Evolutionary conservation across 1,140 invertebrate species (phyloP).

Genomic region (Microplitis demolitor): DNA sequence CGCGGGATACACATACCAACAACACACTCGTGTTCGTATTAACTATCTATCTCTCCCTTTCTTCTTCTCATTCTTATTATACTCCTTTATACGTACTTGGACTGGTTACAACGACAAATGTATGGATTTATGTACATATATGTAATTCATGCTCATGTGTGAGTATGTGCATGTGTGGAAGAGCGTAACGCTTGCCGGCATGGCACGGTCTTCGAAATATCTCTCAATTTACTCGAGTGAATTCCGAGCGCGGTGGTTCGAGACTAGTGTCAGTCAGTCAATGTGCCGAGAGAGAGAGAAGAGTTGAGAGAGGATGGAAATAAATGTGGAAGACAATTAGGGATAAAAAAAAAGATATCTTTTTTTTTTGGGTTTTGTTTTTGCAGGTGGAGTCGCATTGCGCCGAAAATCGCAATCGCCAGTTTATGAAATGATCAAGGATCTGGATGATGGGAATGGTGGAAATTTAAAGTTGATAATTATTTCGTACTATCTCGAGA

Average conservation of each 20-base stretch:
- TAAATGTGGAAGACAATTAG: neutral
- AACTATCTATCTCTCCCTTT: neutral
- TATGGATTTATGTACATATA: neutral
- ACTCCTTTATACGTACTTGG: neutral
- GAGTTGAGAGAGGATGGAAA: neutral
- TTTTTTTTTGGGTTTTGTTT: no score
- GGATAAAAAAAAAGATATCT: neutral
- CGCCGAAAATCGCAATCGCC: no score
- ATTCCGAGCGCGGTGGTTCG: slow-evolving; percentile 53
- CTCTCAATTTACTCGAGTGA: slow-evolving; percentile 57
- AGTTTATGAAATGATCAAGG: neutral
- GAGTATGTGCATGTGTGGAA: neutral
- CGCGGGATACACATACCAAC: slow-evolving; percentile 29
- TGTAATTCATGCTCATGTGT: neutral
- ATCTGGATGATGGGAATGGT: neutral
- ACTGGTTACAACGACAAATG: neutral
- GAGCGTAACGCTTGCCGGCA: neutral
- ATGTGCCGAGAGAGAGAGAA: no score
- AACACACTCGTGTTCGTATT: slow-evolving; percentile 16
- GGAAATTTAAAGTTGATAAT: slow-evolving; percentile 1
- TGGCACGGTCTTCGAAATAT: slow-evolving; percentile 47
- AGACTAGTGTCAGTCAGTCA: slow-evolving; percentile 3
- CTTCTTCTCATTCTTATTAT: neutral
- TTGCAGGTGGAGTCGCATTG: no score
- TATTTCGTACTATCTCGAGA: neutral